Percentiles rank a stretch among this genome's conserved stretches.
phyloP scores from a whole-genome alignment of 2,797 vertebrate genomes.

The Poeciliopsis gracilis region DNA sequence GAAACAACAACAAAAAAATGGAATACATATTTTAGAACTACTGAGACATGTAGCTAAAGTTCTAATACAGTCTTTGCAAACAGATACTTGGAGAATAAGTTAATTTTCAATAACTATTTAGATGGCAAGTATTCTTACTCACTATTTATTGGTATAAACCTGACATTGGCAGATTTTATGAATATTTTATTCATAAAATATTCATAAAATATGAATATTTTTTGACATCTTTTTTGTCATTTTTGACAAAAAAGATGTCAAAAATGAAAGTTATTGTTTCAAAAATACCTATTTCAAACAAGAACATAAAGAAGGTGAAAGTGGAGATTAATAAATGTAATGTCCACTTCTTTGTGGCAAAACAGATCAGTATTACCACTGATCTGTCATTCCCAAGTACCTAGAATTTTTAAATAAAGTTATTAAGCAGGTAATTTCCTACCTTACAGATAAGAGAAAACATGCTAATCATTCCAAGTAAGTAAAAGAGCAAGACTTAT shows the following conservation, averaged over 20 bases:
- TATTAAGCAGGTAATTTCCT: neutral
- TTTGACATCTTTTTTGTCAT: too few species aligned
- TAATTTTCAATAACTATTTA: neutral
- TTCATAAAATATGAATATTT: too few species aligned
- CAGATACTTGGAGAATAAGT: neutral
- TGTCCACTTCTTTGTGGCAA: too few species aligned
- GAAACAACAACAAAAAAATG: conserved; percentile 11
- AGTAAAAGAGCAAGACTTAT: neutral
- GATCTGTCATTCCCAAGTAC: neutral
- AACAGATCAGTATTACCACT: too few species aligned
- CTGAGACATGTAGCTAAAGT: too few species aligned
- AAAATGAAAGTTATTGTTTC: neutral
- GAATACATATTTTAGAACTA: neutral
- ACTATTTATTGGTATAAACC: neutral
- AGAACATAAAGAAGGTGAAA: neutral
- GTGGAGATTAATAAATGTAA: neutral
- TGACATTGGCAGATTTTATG: neutral
- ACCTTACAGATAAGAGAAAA: neutral
- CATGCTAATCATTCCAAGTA: neutral
- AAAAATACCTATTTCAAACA: neutral
- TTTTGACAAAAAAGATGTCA: neutral
- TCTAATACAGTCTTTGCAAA: neutral
- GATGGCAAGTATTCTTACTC: conserved; percentile 4
- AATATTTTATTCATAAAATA: too few species aligned
- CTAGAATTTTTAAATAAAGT: neutral